Percentiles rank a stretch among this genome's conserved stretches.
Evolutionary conservation across 64 coral and sea anemone species (phyloP).

Genomic region (Dendronephthya gigantea): DNA sequence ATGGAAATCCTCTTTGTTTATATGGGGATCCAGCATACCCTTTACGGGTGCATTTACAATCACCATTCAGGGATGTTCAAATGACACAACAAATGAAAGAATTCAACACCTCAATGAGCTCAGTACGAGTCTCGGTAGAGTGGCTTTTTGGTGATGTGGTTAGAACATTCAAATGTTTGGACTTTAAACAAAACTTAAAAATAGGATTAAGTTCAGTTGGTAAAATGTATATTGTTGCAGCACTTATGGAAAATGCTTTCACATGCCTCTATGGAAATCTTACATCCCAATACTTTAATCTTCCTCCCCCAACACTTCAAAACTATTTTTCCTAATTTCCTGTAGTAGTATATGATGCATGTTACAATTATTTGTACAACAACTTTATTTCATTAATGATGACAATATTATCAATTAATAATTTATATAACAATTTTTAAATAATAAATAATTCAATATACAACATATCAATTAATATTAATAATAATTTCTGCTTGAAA

Average conservation of each 20-base stretch:
- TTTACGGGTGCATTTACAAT: not conserved
- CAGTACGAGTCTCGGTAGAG: not conserved
- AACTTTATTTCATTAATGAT: too few species aligned
- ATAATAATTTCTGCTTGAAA: too few species aligned
- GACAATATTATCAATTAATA: too few species aligned
- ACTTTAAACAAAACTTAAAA: not conserved
- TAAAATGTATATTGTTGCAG: not conserved
- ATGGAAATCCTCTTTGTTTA: not conserved
- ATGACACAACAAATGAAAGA: not conserved
- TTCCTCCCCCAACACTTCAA: not conserved
- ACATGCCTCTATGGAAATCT: not conserved
- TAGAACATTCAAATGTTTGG: not conserved
- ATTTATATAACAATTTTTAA: too few species aligned
- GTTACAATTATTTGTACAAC: too few species aligned
- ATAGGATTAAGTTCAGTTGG: not conserved
- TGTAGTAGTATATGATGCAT: too few species aligned
- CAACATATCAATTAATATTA: too few species aligned
- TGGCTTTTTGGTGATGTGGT: not conserved
- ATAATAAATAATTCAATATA: too few species aligned
- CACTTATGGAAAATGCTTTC: not conserved
- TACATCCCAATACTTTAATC: not conserved
- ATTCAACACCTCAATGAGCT: not conserved
- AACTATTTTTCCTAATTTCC: not conserved
- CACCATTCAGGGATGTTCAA: not conserved
- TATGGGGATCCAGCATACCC: not conserved